These are phyloP conservation scores for Hemicentrotus pulcherrimus DNA, from an alignment of 35 echinoderm and acorn worm genomes.

Conservation along the genomic window DNA sequence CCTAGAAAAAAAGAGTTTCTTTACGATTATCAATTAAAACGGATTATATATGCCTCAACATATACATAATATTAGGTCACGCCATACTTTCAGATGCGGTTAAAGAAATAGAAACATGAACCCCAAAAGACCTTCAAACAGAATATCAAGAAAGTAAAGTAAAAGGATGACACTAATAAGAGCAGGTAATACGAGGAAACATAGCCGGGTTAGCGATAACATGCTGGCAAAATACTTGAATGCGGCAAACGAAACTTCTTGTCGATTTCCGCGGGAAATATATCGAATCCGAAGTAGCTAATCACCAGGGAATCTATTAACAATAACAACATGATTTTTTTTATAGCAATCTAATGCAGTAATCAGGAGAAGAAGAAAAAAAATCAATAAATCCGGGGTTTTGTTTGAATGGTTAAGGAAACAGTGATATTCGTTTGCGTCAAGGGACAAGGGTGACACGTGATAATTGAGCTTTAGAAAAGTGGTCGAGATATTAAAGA, in stretches of 20 bases:
- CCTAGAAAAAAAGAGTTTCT: not conserved
- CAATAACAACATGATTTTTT: not conserved
- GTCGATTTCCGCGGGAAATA: not conserved
- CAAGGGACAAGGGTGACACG: not conserved
- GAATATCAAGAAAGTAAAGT: not conserved
- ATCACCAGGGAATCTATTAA: not conserved
- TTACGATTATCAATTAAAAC: not conserved
- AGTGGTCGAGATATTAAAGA: too few relatives aligned
- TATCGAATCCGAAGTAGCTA: not conserved
- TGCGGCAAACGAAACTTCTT: not conserved
- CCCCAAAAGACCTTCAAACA: not conserved
- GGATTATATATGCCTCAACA: not conserved
- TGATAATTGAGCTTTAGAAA: not conserved
- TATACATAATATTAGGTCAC: not conserved
- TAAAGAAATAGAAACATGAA: not conserved
- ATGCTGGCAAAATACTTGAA: not conserved
- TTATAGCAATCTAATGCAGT: not conserved
- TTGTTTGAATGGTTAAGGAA: not conserved
- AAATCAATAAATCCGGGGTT: not conserved
- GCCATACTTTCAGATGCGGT: not conserved
- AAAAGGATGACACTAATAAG: not conserved
- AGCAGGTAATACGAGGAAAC: constrained; percentile 2
- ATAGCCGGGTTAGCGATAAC: constrained; percentile 8
- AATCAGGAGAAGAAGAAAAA: not conserved
- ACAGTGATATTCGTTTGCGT: not conserved